Evolutionary conservation across 1,140 invertebrate genomes (phyloP), one percentile per base, ranked within the genome.

Genomic region (Bombus superbus): DNA sequence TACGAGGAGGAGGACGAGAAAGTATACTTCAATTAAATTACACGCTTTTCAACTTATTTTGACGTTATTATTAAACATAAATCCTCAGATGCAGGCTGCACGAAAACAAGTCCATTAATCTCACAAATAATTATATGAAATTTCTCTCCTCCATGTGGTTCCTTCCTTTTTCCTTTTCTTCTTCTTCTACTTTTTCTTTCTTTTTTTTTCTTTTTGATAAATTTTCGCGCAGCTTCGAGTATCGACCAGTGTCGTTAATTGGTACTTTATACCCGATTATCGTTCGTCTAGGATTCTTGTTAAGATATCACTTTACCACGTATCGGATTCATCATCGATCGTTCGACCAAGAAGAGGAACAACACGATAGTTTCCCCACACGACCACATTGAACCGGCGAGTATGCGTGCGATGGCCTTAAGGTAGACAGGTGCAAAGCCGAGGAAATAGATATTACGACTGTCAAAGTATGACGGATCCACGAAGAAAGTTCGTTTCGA

Each of bases 361-460:
- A 76, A 66, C 38, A 40, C 62, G 66, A 77, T 57, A n/a, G n/a
- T 81, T 71, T 64, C 47, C 73, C 57, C 28, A 22, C 40, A 64
- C 78, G 3, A 71, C 35, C 18, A 38, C 10, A 6, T 18, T 10
- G 22, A 64, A 22, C 64, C 18, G 38, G 71, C 4, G 66, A 3
- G 1, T 68, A 32, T 59, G 8, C 25, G 59, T 57, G 86, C 28
- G 74, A 78, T 85, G 47, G 82, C 72, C 89, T 90, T 90, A 86
- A 83, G 82, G 74, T 72, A 85, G 89, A 83, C 88, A 85, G 88
- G 83, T 86, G 88, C 76, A 59, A 81, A 53, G 80, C 86, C 83
- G 75, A 76, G 80, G 83, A 90, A 90, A 78, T 79, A 79, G 75
- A 85, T 68, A 82, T 86, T 90, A 90, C 77, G 64, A 62, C 76